These are phyloP conservation scores for Channa maculata DNA, from an alignment of 2,113 vertebrate species.

Conservation along the genomic window DNA sequence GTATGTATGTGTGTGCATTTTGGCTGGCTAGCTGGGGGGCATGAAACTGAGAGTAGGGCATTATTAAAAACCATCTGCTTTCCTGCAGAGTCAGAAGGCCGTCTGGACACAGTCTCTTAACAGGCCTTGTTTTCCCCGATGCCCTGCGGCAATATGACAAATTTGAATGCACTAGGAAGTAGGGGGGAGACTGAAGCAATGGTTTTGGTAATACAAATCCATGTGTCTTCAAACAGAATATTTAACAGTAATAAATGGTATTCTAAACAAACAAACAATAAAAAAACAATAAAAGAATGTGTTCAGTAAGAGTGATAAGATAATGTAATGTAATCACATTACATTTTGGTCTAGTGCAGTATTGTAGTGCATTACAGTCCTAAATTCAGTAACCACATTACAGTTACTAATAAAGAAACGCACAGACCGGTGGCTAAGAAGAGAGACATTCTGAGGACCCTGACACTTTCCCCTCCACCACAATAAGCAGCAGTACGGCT, in stretches of 20 bases:
- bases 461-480: no score
- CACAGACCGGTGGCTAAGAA: no score
- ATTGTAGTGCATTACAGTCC: no score
- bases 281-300: no score
- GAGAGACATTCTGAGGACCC: no score
- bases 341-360: no score
- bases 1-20: slow-evolving; percentile 51
- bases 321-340: no score
- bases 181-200: slow-evolving; percentile 23
- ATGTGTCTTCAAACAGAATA: slow-evolving; percentile 36
- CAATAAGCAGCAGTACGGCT: no score
- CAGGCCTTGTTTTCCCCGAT: slow-evolving; percentile 70
- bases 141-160: slow-evolving; percentile 63
- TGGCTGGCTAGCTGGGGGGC: slow-evolving; percentile 66
- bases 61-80: slow-evolving; percentile 80
- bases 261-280: no score
- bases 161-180: slow-evolving; percentile 63
- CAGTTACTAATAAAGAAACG: no score
- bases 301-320: no score
- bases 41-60: slow-evolving; percentile 73
- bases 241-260: not conserved
- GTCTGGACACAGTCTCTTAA: slow-evolving; percentile 75
- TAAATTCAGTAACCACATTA: no score
- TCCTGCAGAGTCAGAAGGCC: slow-evolving; percentile 74
- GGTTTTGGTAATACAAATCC: slow-evolving; percentile 33